Percentiles rank a stretch among this genome's conserved stretches.
Evolutionary conservation across 2,888 invertebrate genomes (phyloP).

Genomic region (Taphrorychus bicolor): DNA sequence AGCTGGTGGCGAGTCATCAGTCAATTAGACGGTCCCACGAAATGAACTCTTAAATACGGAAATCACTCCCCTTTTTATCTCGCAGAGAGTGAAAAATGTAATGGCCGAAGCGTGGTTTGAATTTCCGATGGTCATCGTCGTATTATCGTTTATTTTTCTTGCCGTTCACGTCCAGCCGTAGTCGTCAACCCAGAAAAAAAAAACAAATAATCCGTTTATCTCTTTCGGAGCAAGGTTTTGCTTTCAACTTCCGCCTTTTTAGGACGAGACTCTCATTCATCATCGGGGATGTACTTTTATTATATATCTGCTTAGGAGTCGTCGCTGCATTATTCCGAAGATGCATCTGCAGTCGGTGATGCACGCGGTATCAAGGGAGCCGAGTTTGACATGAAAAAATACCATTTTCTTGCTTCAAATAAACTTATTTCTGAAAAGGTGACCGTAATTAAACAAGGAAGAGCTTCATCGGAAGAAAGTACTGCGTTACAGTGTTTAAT

Average conservation of each 20-base stretch:
- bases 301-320: too few species aligned
- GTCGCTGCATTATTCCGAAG: too few species aligned
- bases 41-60: slow-evolving; percentile 8
- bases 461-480: too few species aligned
- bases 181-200: slow-evolving; percentile 19
- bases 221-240: slow-evolving; percentile 19
- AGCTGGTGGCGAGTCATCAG: too few species aligned
- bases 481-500: too few species aligned
- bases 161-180: slow-evolving; percentile 17
- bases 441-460: too few species aligned
- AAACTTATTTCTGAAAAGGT: too few species aligned
- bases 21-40: not conserved
- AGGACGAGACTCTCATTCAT: not conserved
- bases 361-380: too few species aligned
- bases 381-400: too few species aligned
- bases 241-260: slow-evolving; percentile 11
- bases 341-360: too few species aligned
- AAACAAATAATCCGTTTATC: slow-evolving; percentile 22
- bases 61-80: slow-evolving; percentile 12
- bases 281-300: not conserved
- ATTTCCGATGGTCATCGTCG: slow-evolving; percentile 11
- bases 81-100: slow-evolving; percentile 10
- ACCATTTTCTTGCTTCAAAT: too few species aligned
- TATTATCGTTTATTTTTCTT: slow-evolving; percentile 26
- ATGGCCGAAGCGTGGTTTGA: slow-evolving; percentile 7